Evolutionary conservation across 1,140 invertebrate species (phyloP).

Genomic region (Mizuhopecten yessoensis): DNA sequence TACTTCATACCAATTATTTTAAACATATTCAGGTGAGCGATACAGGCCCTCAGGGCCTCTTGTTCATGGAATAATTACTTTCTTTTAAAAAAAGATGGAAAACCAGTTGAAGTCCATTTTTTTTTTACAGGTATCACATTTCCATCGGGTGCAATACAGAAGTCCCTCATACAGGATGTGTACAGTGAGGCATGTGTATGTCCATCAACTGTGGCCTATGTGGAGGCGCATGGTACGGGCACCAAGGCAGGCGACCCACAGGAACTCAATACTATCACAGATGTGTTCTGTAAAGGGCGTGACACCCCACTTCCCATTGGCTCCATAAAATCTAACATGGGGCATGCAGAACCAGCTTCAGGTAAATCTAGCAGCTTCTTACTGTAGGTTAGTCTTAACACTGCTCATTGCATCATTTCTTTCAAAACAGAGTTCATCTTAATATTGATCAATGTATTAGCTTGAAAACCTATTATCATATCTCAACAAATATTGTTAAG

Average conservation of each 20-base stretch:
- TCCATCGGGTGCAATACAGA: slow-evolving; percentile 94
- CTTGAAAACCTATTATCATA: too few relatives aligned
- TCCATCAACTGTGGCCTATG: slow-evolving; percentile 92
- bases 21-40: too few relatives aligned
- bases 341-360: slow-evolving; percentile 97
- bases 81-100: too few relatives aligned
- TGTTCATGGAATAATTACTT: too few relatives aligned
- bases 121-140: slow-evolving; percentile 89
- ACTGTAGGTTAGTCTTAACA: not conserved
- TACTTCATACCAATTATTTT: too few relatives aligned
- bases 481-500: too few relatives aligned
- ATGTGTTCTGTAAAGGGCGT: slow-evolving; percentile 92
- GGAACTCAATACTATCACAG: slow-evolving; percentile 96
- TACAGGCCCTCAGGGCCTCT: too few relatives aligned
- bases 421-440: not conserved
- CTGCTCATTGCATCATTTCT: not conserved
- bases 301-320: slow-evolving; percentile 93
- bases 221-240: slow-evolving; percentile 98
- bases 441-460: not conserved
- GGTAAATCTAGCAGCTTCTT: slow-evolving; percentile 85
- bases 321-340: slow-evolving; percentile 99
- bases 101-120: too few relatives aligned
- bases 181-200: slow-evolving; percentile 92
- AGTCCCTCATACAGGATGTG: slow-evolving; percentile 92
- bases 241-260: slow-evolving; percentile 96